Evolutionary conservation across 2,888 invertebrate genomes (phyloP), one percentile per base, ranked within the genome.

Genomic region (Sesia apiformis): DNA sequence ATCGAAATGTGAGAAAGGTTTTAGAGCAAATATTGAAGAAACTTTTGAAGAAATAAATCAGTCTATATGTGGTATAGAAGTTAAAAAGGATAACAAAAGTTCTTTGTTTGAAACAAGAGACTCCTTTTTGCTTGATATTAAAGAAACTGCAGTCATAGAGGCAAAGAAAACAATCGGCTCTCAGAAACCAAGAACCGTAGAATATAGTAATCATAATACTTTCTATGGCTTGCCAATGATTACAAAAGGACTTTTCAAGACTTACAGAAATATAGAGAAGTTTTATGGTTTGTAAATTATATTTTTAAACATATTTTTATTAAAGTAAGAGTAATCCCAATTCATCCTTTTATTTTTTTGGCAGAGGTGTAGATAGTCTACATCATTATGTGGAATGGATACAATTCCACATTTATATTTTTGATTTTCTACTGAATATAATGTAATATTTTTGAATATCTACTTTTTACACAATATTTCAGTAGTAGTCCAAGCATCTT

Each of bases 151-250:
- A 41, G 63, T 80, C 52, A 52, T 71, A 4, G 52, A 57, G 39
- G 70, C 72, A 52, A 38, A 7, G 38, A 63, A 61, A 54, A 49
- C 57, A 56, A 62, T 60, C 55, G 60, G 65, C 58, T 55, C 38
- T 5, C 56, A 46, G 6, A 67, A 66, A 52, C 53, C 59, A 40
- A 61, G 56, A n/a, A 39, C 23, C 5, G 38, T 51, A 55, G 56
- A 57, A 50, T 56, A 57, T 58, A 53, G 53, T 40, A 60, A 54
- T 58, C 58, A 64, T 40, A 63, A 72, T 52, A 69, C 60, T 57
- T 98, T 96, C 80, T 97, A 94, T 90, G 97, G 96, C 0, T 84
- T 98, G 49, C 96, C 97, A 0, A 74, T 90, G 1, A 89, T 85
- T 65, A 93, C 96, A 0, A 92, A 93, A 73, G 84, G 90, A 6